Evolutionary conservation across 2,113 vertebrate genomes (phyloP).

Genomic region (Nesoenas mayeri): DNA sequence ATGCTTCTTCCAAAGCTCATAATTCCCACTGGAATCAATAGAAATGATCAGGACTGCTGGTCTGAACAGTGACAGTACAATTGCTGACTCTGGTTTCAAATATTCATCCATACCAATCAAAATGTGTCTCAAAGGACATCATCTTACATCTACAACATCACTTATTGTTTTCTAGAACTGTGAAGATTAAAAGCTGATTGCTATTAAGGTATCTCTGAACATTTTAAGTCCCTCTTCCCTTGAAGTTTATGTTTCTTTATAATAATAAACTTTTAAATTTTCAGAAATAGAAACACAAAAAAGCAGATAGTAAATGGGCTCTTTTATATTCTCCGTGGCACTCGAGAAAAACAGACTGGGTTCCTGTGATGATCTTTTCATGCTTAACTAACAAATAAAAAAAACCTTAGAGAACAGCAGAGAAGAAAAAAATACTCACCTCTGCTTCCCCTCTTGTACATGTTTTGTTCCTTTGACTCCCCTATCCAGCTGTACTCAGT

Average conservation of each 20-base stretch:
- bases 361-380: background rate
- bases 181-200: background rate
- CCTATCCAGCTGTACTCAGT: constrained; percentile 84
- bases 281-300: background rate
- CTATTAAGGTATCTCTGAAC: background rate
- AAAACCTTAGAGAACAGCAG: background rate
- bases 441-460: constrained; percentile 85
- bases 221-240: background rate
- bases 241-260: background rate
- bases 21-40: background rate
- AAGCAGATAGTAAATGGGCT: background rate
- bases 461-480: constrained; percentile 83
- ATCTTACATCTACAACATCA: background rate
- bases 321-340: background rate
- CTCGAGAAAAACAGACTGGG: background rate
- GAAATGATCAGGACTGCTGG: background rate
- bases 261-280: background rate
- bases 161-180: background rate
- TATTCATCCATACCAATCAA: background rate
- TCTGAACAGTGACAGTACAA: background rate
- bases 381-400: background rate
- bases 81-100: background rate
- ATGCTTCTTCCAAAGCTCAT: background rate
- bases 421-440: constrained; percentile 72
- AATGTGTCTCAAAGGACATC: background rate